Evolutionary conservation across 2,797 vertebrate species (phyloP).

Genomic region (Enteromius fasciolatus): DNA sequence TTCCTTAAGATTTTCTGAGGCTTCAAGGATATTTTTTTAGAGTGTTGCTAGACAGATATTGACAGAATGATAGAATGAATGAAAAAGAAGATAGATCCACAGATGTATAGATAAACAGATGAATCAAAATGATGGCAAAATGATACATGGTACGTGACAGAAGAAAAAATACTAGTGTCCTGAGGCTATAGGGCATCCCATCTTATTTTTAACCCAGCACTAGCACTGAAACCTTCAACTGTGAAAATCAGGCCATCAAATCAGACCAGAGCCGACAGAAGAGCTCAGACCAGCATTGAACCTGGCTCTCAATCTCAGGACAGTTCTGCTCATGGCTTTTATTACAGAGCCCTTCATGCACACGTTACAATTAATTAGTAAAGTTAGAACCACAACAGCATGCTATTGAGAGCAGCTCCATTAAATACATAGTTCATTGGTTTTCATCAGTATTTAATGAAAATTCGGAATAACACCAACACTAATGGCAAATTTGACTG

Average conservation of each 20-base stretch:
- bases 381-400: not conserved
- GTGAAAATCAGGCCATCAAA: constrained; percentile 18
- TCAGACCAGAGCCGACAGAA: not conserved
- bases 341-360: not conserved
- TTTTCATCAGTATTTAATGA: not conserved
- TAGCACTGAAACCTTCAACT: not conserved
- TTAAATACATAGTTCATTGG: not conserved
- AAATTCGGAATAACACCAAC: not conserved
- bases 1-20: too few species aligned
- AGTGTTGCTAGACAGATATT: too few species aligned
- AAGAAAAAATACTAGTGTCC: not conserved
- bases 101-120: not conserved
- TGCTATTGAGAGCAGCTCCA: not conserved
- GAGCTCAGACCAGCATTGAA: not conserved
- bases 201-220: constrained; percentile 10
- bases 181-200: not conserved
- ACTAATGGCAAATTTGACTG: not conserved
- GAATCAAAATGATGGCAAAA: too few species aligned
- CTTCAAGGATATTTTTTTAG: too few species aligned
- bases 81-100: not conserved
- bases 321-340: not conserved
- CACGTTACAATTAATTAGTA: not conserved
- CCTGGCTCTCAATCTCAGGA: not conserved
- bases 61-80: not conserved
- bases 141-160: too few species aligned